phyloP scores from a whole-genome alignment of 2,888 invertebrate species.

The Agrotis ipsilon region DNA sequence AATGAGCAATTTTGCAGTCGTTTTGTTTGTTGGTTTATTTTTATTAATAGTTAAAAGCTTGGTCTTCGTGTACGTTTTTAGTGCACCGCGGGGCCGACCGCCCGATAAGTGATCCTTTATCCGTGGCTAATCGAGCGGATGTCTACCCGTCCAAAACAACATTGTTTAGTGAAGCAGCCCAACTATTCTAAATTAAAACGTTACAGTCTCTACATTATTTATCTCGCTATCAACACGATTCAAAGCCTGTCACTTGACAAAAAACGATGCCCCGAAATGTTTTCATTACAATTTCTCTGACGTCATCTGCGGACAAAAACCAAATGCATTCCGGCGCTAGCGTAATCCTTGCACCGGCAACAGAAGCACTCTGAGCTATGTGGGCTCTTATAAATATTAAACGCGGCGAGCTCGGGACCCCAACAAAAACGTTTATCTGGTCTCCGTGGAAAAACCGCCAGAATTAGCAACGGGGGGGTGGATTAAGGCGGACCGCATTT shows the following conservation, averaged over 20 bases:
- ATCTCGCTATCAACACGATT: slow-evolving; percentile 40
- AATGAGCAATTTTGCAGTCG: slow-evolving; percentile 73
- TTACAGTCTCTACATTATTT: slow-evolving; percentile 50
- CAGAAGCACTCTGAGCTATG: slow-evolving; percentile 83
- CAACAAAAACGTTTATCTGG: slow-evolving; percentile 90
- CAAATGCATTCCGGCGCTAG: slow-evolving; percentile 79
- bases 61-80: slow-evolving; percentile 76
- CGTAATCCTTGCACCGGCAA: slow-evolving; percentile 85
- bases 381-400: slow-evolving; percentile 90
- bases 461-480: slow-evolving; percentile 90
- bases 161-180: slow-evolving; percentile 74
- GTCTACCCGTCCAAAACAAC: slow-evolving; percentile 72
- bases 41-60: slow-evolving; percentile 79
- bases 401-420: slow-evolving; percentile 81
- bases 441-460: slow-evolving; percentile 89
- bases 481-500: slow-evolving; percentile 90
- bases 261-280: slow-evolving; percentile 71
- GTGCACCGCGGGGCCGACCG: slow-evolving; percentile 60
- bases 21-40: slow-evolving; percentile 72
- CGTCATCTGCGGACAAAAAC: slow-evolving; percentile 79
- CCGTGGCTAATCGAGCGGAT: slow-evolving; percentile 79
- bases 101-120: slow-evolving; percentile 81
- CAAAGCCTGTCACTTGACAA: slow-evolving; percentile 57
- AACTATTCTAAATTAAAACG: slow-evolving; percentile 68
- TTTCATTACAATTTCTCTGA: slow-evolving; percentile 79